These are phyloP conservation scores for Parauchenoglanis punctatus DNA, from an alignment of 2,797 vertebrate genomes.

Conservation along the genomic window DNA sequence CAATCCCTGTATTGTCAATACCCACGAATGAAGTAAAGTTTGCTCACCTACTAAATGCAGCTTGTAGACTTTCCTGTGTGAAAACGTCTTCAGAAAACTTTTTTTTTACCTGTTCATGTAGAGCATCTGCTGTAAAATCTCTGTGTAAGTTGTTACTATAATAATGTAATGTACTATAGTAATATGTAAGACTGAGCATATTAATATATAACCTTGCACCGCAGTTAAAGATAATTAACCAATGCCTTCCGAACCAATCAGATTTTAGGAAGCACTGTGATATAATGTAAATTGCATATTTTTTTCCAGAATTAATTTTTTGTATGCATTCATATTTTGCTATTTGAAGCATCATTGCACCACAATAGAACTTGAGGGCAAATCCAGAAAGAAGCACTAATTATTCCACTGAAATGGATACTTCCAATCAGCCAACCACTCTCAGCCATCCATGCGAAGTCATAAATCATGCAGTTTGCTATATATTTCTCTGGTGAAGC, in stretches of 20 bases:
- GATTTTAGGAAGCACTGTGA: not conserved
- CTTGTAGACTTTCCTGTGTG: not conserved
- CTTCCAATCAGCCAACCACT: conserved; percentile 12
- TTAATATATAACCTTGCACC: not conserved
- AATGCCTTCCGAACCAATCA: not conserved
- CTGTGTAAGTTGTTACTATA: not conserved
- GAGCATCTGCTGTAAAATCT: not conserved
- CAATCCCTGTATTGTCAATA: not conserved
- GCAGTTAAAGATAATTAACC: not conserved
- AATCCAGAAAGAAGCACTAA: not conserved
- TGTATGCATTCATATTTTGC: not conserved
- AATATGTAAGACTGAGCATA: not conserved
- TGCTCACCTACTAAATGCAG: not conserved
- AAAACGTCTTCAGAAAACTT: not conserved
- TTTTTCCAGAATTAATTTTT: not conserved
- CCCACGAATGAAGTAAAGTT: too few species aligned
- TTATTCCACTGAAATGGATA: conserved; percentile 4
- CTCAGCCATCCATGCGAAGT: conserved; percentile 1
- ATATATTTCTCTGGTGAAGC: conserved; percentile 22
- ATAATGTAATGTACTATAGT: not conserved
- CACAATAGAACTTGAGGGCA: not conserved
- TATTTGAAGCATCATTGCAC: not conserved
- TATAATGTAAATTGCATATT: not conserved
- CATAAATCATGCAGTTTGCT: conserved; percentile 31
- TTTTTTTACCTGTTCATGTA: not conserved